Percentiles rank a stretch among this genome's conserved stretches.
Conservation (phyloP, 2,797 vertebrate species). For the Telmatherina bonti region DNA sequence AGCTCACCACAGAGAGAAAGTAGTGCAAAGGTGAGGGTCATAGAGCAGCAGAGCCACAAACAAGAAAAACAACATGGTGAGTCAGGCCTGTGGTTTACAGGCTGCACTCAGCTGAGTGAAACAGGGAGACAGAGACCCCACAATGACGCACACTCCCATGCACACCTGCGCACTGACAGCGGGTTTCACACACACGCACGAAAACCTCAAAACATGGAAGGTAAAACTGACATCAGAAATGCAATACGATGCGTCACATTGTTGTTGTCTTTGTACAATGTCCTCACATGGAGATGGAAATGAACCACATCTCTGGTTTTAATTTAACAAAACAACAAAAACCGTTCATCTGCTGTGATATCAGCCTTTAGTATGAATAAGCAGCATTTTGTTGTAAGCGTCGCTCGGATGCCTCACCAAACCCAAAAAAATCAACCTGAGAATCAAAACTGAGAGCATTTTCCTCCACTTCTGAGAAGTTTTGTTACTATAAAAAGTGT, state of each 20-base stretch:
- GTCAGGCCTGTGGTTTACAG: constrained; percentile 55
- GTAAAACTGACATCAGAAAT: constrained; percentile 2
- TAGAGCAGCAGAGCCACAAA: constrained; percentile 49
- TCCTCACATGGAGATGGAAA: no score
- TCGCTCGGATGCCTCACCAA: constrained; percentile 6
- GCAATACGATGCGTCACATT: background rate
- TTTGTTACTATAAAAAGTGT: background rate
- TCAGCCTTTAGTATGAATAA: constrained; percentile 19
- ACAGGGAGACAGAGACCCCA: constrained; percentile 13
- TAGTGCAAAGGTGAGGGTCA: constrained; percentile 72
- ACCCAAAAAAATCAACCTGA: background rate
- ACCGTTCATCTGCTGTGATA: background rate
- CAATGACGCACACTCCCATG: constrained; percentile 50
- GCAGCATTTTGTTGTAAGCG: constrained; percentile 4
- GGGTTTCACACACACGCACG: constrained; percentile 7
- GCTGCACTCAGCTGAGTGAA: constrained; percentile 28
- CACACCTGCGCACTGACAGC: constrained; percentile 11
- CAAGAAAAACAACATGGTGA: constrained; percentile 52
- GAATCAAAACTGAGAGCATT: constrained; percentile 22
- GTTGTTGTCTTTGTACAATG: background rate
- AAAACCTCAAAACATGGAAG: background rate
- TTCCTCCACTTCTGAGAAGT: background rate
- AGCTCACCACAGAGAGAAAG: constrained; percentile 44
- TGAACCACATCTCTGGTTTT: background rate
- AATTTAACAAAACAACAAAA: background rate